These are phyloP conservation scores for Zelostemma sp. DNA, from an alignment of 1,140 invertebrate species.

Conservation along the genomic window DNA sequence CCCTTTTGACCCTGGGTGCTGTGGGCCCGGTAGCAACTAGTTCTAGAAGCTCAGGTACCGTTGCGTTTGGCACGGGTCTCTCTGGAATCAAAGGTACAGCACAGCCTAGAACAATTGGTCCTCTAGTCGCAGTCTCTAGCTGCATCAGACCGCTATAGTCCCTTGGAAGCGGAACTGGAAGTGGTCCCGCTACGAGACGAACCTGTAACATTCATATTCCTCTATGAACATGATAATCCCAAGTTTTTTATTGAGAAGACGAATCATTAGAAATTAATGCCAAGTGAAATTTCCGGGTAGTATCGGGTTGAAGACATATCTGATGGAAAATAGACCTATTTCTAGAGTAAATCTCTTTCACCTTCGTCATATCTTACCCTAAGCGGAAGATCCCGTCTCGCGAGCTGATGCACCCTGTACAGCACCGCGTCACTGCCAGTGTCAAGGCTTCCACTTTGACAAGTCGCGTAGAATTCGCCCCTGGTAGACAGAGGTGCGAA, in stretches of 20 bases:
- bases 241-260: not conserved
- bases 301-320: no score
- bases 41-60: slow-evolving; percentile 63
- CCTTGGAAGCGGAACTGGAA: slow-evolving; percentile 62
- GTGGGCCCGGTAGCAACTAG: slow-evolving; percentile 64
- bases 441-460: slow-evolving; percentile 63
- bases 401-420: slow-evolving; percentile 65
- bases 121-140: slow-evolving; percentile 60
- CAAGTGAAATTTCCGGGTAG: no score
- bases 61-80: slow-evolving; percentile 57
- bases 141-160: slow-evolving; percentile 67
- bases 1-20: slow-evolving; percentile 64
- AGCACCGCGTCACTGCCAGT: slow-evolving; percentile 66
- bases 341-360: no score
- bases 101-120: slow-evolving; percentile 65
- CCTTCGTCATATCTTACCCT: slow-evolving; percentile 48
- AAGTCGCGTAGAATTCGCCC: slow-evolving; percentile 67
- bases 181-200: slow-evolving; percentile 62
- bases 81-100: slow-evolving; percentile 64
- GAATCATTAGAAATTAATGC: not conserved
- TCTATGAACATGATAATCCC: no score
- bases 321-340: no score
- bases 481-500: slow-evolving; percentile 63
- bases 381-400: slow-evolving; percentile 62
- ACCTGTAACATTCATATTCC: slow-evolving; percentile 45